These are phyloP conservation scores for Phoeniculus purpureus DNA, from an alignment of 2,797 vertebrate species.

Conservation along the genomic window DNA sequence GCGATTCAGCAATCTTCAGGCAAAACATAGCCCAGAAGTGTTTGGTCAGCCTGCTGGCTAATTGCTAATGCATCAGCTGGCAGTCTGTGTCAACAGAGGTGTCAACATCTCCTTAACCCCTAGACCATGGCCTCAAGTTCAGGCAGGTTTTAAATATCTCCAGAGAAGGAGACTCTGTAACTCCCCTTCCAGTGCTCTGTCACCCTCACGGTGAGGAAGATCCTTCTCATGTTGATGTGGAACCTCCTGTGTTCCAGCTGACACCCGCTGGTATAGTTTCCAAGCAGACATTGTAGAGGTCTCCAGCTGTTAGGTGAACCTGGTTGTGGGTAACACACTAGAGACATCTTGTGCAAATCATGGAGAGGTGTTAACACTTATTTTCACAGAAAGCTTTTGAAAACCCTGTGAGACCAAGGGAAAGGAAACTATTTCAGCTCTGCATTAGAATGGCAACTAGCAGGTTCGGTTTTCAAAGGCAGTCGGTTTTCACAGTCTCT, in stretches of 20 bases:
- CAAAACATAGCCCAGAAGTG: slow-evolving; percentile 6
- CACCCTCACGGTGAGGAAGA: no score
- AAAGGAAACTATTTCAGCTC: slow-evolving; percentile 19
- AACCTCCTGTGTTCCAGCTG: no score
- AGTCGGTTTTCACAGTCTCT: background rate
- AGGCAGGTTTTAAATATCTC: no score
- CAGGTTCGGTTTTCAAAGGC: slow-evolving; percentile 22
- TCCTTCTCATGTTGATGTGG: no score
- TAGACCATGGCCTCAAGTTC: no score
- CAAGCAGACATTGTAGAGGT: slow-evolving; percentile 68
- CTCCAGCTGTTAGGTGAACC: slow-evolving; percentile 71
- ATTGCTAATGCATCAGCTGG: slow-evolving; percentile 48
- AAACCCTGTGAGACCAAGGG: slow-evolving; percentile 31
- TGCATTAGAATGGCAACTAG: background rate
- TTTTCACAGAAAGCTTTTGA: slow-evolving; percentile 49
- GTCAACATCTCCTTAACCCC: no score
- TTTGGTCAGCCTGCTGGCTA: slow-evolving; percentile 24
- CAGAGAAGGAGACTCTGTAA: no score
- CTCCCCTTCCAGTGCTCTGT: no score
- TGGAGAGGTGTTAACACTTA: slow-evolving; percentile 48
- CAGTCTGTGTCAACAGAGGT: slow-evolving; percentile 22
- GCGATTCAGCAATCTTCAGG: slow-evolving; percentile 51
- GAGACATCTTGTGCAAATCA: slow-evolving; percentile 63
- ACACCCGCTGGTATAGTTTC: slow-evolving; percentile 72
- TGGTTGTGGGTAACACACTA: slow-evolving; percentile 61